These are phyloP conservation scores for Okapia johnstoni DNA, from an alignment of 2,113 vertebrate genomes.

Conservation along the genomic window DNA sequence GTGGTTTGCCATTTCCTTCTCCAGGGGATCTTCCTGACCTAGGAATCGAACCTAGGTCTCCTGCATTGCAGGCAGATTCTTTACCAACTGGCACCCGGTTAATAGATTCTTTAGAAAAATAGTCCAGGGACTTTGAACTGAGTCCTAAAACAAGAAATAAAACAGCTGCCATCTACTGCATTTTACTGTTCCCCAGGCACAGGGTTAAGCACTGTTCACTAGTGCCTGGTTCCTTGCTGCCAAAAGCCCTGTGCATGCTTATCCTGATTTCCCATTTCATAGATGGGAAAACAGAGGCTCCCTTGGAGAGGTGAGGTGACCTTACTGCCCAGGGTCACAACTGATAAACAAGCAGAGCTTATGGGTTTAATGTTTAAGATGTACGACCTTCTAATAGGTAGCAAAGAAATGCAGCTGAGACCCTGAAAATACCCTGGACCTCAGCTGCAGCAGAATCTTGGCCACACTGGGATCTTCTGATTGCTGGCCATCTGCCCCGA, in stretches of 20 bases:
- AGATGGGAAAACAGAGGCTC: background rate
- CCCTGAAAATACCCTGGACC: background rate
- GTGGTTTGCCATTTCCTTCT: background rate
- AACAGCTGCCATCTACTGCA: background rate
- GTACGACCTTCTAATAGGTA: background rate
- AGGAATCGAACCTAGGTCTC: background rate
- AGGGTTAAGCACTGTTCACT: accelerated
- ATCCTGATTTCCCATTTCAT: background rate
- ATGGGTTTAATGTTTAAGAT: background rate
- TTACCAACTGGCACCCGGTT: background rate
- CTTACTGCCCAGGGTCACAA: background rate
- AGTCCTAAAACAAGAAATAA: background rate
- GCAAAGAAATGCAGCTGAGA: background rate
- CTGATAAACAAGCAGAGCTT: background rate
- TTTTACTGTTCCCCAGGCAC: background rate
- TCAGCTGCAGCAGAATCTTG: background rate
- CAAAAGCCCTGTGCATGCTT: accelerated
- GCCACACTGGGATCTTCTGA: background rate
- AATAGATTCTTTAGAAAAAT: background rate
- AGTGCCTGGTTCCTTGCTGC: background rate
- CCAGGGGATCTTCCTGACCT: background rate
- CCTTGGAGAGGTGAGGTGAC: background rate
- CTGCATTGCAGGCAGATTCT: background rate
- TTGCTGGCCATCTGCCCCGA: background rate
- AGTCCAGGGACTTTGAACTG: background rate